Base-by-base conservation (phyloP, 2,113 vertebrate species). In the Oreochromis niloticus region DNA sequence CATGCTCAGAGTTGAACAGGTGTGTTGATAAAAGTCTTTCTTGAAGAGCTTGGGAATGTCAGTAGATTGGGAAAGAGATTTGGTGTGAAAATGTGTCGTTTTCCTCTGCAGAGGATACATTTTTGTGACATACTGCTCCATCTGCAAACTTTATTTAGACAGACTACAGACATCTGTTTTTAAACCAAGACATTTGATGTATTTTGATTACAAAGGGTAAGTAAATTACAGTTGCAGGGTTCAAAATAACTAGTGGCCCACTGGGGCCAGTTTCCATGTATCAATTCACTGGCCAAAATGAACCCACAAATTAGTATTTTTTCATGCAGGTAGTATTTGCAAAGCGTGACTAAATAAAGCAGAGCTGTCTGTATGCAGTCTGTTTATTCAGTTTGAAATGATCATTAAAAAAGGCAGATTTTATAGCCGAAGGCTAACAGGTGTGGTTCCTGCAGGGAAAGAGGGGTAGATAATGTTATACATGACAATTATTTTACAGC, bases 291-390 rank as follows among this genome's bases (percentile, higher is more conserved):
- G 39, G 66, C 66, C 13, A 24, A 73, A 43, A 73, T 73, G 39
- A 46, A 6, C 1, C 0, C 0, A 46, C 39, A 73, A 9, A 73
- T 27, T 1, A 46, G 39, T 27, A 3, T 1, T 73, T 71, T 73
- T 73, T 73, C 66, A 46, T 0, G 7, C 39, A 27, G 66, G 39
- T 16, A 73, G 39, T 73, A 46, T 73, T 73, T 73, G 13, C 1
- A 73, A 43, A 46, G 39, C 0, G 22, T 2, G 22, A 43, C 36
- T 41, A 46, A 27, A 73, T 71, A 43, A 46, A 73, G 66, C 22
- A 46, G 66, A 71, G 66, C 66, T 43, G 36, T 2, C 66, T 71
- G 0, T 3, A 71, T 71, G 36, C 66, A 16, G 66, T 43, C n/a
- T 24, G 66, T 43, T 71, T 24, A 43, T 6, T 71, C n/a, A 43